These are phyloP conservation scores for Tyto alba DNA, from an alignment of 2,113 vertebrate genomes.

Conservation along the genomic window DNA sequence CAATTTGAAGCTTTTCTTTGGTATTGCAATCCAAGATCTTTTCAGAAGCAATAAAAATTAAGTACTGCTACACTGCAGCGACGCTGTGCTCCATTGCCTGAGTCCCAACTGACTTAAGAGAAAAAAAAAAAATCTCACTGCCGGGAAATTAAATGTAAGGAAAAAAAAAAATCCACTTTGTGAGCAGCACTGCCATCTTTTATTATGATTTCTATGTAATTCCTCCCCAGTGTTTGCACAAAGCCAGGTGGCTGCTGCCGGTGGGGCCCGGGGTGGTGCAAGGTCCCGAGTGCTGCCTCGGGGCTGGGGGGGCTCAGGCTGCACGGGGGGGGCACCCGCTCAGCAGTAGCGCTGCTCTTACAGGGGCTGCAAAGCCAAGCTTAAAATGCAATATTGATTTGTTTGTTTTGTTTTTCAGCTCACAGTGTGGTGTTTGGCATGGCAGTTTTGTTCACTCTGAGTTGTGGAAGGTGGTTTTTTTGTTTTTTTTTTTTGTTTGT, in stretches of 20 bases:
- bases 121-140: background rate
- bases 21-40: background rate
- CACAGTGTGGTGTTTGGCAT: background rate
- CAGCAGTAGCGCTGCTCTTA: background rate
- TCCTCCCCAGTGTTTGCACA: background rate
- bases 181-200: background rate
- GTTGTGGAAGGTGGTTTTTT: background rate
- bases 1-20: background rate
- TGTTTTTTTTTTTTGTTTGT: background rate
- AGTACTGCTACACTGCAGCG: background rate
- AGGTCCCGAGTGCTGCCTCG: background rate
- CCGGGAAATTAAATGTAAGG: background rate
- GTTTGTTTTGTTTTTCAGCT: background rate
- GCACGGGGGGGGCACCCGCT: background rate
- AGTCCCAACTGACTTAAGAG: constrained; percentile 5
- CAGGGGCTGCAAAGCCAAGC: background rate
- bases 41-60: constrained; percentile 24
- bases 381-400: background rate
- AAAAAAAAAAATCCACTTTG: background rate
- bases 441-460: background rate
- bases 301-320: background rate
- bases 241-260: background rate
- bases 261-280: background rate
- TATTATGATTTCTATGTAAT: background rate
- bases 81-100: background rate